Conservation (phyloP, 2,113 vertebrate species). For the Upupa epops region DNA sequence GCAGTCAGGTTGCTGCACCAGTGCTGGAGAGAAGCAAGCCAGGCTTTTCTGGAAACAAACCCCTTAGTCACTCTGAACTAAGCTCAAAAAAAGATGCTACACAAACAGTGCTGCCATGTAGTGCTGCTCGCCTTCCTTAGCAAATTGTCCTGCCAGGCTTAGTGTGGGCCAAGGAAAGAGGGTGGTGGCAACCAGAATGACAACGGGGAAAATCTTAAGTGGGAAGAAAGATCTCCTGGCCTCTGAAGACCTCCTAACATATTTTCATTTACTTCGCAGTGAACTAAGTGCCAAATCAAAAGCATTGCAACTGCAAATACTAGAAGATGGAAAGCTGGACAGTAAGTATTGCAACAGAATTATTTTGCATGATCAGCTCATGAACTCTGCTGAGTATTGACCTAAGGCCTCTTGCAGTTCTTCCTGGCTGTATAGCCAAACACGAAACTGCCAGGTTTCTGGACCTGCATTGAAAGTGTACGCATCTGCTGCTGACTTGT, state of each 20-base stretch:
- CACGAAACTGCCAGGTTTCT: background rate
- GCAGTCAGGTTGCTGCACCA: background rate
- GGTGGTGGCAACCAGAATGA: background rate
- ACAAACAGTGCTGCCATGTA: background rate
- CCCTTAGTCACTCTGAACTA: background rate
- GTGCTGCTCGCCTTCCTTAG: background rate
- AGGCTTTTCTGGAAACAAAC: background rate
- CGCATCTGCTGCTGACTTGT: background rate
- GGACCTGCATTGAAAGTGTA: background rate
- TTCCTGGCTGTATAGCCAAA: background rate
- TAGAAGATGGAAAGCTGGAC: slow-evolving; percentile 76
- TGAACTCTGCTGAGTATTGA: background rate
- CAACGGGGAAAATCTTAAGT: background rate
- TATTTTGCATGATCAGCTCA: background rate
- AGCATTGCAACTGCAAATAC: slow-evolving; percentile 83
- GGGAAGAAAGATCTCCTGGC: background rate
- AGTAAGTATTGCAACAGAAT: slow-evolving; percentile 76
- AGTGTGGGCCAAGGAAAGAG: background rate
- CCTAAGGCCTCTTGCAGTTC: background rate
- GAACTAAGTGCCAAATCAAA: slow-evolving; percentile 94
- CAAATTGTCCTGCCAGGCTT: background rate
- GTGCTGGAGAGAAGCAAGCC: background rate
- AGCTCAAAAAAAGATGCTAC: background rate
- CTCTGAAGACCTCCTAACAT: background rate
- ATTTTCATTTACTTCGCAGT: slow-evolving; percentile 69